These are phyloP conservation scores for Mustela nigripes DNA, from an alignment of 2,113 vertebrate genomes.

Conservation along the genomic window DNA sequence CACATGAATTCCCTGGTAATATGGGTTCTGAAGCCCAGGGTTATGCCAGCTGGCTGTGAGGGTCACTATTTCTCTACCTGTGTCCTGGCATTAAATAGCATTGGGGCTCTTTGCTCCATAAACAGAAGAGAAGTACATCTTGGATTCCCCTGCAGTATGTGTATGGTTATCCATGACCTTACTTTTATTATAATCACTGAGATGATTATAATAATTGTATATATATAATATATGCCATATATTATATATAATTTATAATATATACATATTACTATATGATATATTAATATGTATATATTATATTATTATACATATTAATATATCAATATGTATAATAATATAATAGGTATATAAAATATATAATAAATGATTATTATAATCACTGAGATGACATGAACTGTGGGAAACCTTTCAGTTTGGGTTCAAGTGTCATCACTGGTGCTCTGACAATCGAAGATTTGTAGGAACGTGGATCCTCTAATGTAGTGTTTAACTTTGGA, in stretches of 20 bases:
- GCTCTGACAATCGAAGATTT: neutral
- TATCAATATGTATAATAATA: too few species aligned
- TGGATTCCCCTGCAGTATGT: neutral
- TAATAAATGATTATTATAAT: neutral
- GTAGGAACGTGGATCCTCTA: neutral
- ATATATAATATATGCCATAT: too few species aligned
- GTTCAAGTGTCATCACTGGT: neutral
- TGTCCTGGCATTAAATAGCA: neutral
- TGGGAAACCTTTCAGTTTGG: neutral
- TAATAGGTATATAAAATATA: too few species aligned
- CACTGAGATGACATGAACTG: neutral
- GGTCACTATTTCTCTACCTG: neutral
- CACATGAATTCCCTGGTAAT: neutral
- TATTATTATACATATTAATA: too few species aligned
- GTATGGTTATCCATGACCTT: neutral
- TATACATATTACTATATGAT: too few species aligned
- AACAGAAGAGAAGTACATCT: neutral
- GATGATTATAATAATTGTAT: too few species aligned
- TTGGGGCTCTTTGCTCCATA: neutral
- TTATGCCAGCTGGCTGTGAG: neutral
- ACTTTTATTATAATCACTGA: slow-evolving; percentile 16
- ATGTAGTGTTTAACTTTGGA: slow-evolving; percentile 42
- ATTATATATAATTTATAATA: too few species aligned
- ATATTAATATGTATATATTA: too few species aligned
- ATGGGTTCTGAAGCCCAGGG: too few species aligned